Evolutionary conservation across 2,797 vertebrate species (phyloP), one percentile per base, ranked within the genome.

Genomic region (Sebastes vulpes): DNA sequence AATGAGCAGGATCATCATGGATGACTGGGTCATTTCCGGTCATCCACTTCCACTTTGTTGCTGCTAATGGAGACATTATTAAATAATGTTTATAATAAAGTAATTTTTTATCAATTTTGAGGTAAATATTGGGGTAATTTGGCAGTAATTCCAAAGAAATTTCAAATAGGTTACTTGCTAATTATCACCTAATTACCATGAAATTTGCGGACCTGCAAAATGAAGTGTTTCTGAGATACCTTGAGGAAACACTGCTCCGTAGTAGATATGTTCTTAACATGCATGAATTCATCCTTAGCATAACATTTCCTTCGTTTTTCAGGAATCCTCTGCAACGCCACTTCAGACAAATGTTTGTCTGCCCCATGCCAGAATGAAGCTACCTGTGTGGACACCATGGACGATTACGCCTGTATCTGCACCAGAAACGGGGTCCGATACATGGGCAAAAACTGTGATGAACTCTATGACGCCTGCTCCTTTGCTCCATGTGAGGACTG

Each of bases 281-380:
- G 28, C 9, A 61, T 71, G 0, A 6, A 53, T 42, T 25, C 6
- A 54, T 50, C 35, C 16, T 21, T 4, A 2, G 2, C 29, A 5
- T 68, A 32, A 58, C 20, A 1, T 71, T 25, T 32, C 3, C 2
- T 56, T 57, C 63, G 18, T 73, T 56, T 71, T 75, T 14, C 94
- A 99, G 98, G 97, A 65, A 94, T 93, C 26, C 87, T 97, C 5
- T 95, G 87, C 80, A 94, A 94, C 1, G 96, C 95, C 56, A 72
- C 91, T 3, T 91, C 88, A 3, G 92, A 94, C 4, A 90, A 92
- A 69, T 99, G 98, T 66, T 75, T 95, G 77, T 97, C 96, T 0
- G 93, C 85, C 0, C 97, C 97, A 0, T 99, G 98, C 14, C 81
- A 94, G 35, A 97, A 98, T 0, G 97, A 96, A 7, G 97, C 96